Base-by-base conservation (phyloP, 2,888 invertebrate genomes). In the Stenchaetothrips biformis region DNA sequence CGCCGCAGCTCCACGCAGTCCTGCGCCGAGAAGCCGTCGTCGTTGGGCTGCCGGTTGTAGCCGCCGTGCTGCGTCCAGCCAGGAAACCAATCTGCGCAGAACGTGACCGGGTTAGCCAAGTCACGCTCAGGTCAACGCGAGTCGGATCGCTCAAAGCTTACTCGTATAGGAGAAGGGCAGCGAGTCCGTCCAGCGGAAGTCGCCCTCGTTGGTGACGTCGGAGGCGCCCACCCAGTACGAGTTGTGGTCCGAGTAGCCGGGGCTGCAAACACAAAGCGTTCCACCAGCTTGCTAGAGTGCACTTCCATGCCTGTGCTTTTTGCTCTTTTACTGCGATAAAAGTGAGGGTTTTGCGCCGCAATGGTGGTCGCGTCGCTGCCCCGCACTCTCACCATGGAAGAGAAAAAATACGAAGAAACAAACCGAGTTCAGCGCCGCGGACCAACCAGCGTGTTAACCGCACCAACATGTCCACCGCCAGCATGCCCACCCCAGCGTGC, bases 191-290 rank as follows among this genome's bases (percentile, higher is more conserved):
- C 95, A 95, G 80, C 92, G 91, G 87, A 93, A 95, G 86, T 94
- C 93, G 53, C 94, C 93, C 85, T 95, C 95, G 84, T 92, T 91
- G 77, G 90, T 89, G 82, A 90, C 89, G 85, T 95, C 94, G 0
- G 93, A 92, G 0, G 93, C 94, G 49, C 95, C 94, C 77, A 95
- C 92, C 95, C 95, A 95, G 87, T 93, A 93, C 16, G 92, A 91
- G 85, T 91, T 91, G 82, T 92, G 90, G 80, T 92, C 92, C 48
- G 90, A 89, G 83, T 92, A 91, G 4, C 91, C 91, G 21, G 92
- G 92, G 83, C 93, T 93, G 89, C n/a, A 86, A 86, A 81, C 18
- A 47, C 47, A 53, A 6, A 47, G 37, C 48, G 79, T 59, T n/a
- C 21, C 53, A 21, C 18, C 18, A 78, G 16, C 47, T 74, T 16